A percentile compares a stretch with the other conserved stretches of the same genome.
Evolutionary conservation across 1,140 invertebrate species (phyloP).

Genomic region (Pemphigus obesinymphae): DNA sequence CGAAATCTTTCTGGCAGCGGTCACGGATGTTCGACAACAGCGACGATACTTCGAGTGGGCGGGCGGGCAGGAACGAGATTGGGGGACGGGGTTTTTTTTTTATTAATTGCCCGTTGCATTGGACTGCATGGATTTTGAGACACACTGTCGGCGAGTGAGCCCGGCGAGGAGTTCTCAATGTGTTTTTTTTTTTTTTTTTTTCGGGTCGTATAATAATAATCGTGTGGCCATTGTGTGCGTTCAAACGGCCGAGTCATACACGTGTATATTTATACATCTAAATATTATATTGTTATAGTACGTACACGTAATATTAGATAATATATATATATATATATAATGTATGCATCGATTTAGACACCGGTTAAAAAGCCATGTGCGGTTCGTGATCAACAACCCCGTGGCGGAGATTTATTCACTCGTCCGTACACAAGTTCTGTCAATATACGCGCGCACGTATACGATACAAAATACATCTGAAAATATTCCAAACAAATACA

Average conservation of each 20-base stretch:
- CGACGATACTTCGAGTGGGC: background rate
- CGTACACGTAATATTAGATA: too few species aligned
- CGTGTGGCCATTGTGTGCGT: background rate
- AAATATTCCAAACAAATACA: background rate
- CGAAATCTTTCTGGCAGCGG: constrained; percentile 8
- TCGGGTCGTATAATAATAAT: background rate
- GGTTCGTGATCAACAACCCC: background rate
- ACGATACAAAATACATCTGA: background rate
- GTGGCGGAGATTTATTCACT: background rate
- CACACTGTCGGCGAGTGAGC: background rate
- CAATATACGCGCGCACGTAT: background rate
- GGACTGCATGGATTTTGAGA: background rate
- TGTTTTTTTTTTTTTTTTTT: too few species aligned
- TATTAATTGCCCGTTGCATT: background rate
- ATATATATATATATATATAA: background rate
- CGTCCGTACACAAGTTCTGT: background rate
- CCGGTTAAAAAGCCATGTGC: background rate
- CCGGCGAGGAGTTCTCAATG: background rate
- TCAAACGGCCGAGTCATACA: background rate
- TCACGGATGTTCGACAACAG: background rate
- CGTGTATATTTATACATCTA: background rate
- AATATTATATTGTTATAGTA: background rate
- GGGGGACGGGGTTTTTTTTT: background rate
- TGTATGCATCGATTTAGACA: background rate
- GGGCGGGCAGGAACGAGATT: background rate